Conservation (phyloP, 2,797 vertebrate genomes). For the Pangasius sanitwongsei region DNA sequence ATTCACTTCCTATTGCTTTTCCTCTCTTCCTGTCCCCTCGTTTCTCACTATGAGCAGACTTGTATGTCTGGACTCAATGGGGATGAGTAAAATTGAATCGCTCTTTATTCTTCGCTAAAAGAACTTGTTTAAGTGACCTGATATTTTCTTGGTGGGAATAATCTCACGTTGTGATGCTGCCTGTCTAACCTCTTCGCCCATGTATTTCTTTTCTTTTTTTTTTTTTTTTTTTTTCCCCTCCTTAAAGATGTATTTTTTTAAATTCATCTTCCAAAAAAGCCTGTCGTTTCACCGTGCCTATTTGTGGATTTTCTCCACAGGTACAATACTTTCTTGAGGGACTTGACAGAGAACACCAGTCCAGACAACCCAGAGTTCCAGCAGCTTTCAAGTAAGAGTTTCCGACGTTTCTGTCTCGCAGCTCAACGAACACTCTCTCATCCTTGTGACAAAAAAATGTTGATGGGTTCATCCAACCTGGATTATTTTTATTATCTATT, state of each 20-base stretch:
- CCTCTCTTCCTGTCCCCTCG: slow-evolving; percentile 10
- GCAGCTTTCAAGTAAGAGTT: slow-evolving; percentile 84
- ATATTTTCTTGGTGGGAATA: slow-evolving; percentile 34
- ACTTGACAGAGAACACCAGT: slow-evolving; percentile 84
- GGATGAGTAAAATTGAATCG: slow-evolving; percentile 14
- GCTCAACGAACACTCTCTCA: slow-evolving; percentile 42
- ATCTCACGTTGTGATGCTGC: background rate
- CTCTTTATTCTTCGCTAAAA: slow-evolving; percentile 41
- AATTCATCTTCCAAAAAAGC: slow-evolving; percentile 34
- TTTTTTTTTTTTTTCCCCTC: background rate
- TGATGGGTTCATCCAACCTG: slow-evolving; percentile 55
- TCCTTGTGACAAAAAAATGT: slow-evolving; percentile 53
- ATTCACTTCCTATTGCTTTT: slow-evolving; percentile 36
- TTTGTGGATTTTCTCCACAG: slow-evolving; percentile 69
- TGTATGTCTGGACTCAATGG: background rate
- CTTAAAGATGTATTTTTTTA: slow-evolving; percentile 33
- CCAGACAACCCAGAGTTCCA: slow-evolving; percentile 79
- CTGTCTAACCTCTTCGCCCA: slow-evolving; percentile 18
- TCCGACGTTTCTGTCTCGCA: slow-evolving; percentile 41
- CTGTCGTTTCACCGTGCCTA: slow-evolving; percentile 45
- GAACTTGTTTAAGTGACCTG: slow-evolving; percentile 28
- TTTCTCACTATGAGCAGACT: slow-evolving; percentile 18
- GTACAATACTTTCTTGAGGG: slow-evolving; percentile 83
- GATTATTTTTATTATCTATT: slow-evolving; percentile 50
- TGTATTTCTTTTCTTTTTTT: background rate